Conservation (phyloP, 2,113 vertebrate species). For the Trogon surrucura region DNA sequence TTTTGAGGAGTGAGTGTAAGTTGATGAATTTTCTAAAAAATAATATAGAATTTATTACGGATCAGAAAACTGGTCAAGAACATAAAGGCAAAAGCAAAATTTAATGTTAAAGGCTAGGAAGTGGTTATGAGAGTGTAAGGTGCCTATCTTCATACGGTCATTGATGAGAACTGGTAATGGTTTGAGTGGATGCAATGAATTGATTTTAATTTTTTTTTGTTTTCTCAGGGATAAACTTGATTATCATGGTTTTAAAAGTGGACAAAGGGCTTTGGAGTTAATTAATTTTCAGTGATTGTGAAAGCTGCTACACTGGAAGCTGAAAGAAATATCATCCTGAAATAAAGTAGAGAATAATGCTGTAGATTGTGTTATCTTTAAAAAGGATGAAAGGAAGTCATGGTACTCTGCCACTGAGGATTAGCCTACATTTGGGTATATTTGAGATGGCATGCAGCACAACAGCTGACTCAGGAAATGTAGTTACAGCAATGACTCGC, state of each 20-base stretch:
- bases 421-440: neutral
- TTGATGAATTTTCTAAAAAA: neutral
- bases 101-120: neutral
- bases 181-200: neutral
- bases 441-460: neutral
- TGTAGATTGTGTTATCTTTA: neutral
- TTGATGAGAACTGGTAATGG: neutral
- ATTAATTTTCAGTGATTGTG: neutral
- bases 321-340: neutral
- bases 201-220: neutral
- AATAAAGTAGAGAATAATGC: neutral
- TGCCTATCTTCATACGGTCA: neutral
- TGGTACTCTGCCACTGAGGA: neutral
- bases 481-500: neutral
- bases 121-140: neutral
- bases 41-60: neutral
- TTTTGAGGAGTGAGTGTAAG: neutral
- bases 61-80: neutral
- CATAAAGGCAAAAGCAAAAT: neutral
- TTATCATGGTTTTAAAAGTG: neutral
- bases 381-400: neutral
- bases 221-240: neutral
- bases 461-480: neutral
- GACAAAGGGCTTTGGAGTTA: neutral
- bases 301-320: neutral